Percentiles rank a stretch among this genome's conserved stretches.
phyloP scores from a whole-genome alignment of 2,888 invertebrate species.

The Unio pictorum region DNA sequence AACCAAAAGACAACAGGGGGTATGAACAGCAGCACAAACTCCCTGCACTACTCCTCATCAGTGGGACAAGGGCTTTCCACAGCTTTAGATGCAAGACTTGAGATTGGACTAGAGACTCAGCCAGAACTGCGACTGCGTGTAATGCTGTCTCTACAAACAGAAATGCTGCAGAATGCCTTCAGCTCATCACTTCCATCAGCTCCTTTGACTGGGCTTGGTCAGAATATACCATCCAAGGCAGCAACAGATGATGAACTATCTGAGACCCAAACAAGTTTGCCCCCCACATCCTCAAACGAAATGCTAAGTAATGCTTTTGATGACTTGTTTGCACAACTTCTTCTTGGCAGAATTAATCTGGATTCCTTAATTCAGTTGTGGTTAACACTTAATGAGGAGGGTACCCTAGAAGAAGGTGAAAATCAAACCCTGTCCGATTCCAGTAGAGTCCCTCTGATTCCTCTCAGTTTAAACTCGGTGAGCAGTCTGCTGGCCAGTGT shows the following conservation, averaged over 20 bases:
- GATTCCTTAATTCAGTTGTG: constrained; percentile 89
- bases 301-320: constrained; percentile 83
- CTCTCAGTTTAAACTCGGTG: constrained; percentile 78
- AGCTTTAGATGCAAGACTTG: constrained; percentile 84
- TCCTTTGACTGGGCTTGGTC: constrained; percentile 26
- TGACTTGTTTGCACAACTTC: constrained; percentile 77
- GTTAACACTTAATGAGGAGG: constrained; percentile 84
- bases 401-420: constrained; percentile 53
- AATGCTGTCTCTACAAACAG: constrained; percentile 80
- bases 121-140: constrained; percentile 82
- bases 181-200: constrained; percentile 68
- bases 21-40: constrained; percentile 5
- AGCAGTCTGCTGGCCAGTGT: constrained; percentile 79
- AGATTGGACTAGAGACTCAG: constrained; percentile 83
- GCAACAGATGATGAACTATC: constrained; percentile 61
- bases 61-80: constrained; percentile 71
- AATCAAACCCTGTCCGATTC: constrained; percentile 56
- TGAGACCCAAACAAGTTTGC: constrained; percentile 28
- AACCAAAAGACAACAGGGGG: constrained; percentile 5
- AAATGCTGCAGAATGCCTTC: constrained; percentile 77
- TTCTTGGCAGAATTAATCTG: constrained; percentile 82
- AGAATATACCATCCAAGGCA: constrained; percentile 23
- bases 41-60: constrained; percentile 7
- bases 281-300: constrained; percentile 58
- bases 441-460: constrained; percentile 76